Base-by-base conservation (phyloP, 2,797 vertebrate species). In the Hydrophis major region DNA sequence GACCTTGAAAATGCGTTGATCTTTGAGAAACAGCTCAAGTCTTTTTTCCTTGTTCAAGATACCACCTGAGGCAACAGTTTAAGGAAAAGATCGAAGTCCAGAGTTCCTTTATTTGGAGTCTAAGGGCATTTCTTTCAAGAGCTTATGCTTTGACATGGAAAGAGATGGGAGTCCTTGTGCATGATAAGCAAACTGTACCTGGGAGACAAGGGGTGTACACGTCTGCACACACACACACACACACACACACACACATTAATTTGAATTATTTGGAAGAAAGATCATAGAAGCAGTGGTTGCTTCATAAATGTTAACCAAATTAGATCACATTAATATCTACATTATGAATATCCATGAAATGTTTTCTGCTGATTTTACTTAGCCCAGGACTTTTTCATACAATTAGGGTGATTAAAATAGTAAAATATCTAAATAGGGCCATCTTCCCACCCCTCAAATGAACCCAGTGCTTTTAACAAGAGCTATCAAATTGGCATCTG, bases 1-100 rank as follows among this genome's bases (percentile, higher is more conserved):
- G 97, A 96, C 96, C 96, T 97, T 97, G 96, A 96, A 97, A 97
- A 95, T 89, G 94, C 95, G 95, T 96, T 97, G 96, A 95, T 96
- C 94, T 94, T 92, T 94, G 0, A 69, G 95, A 61, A 13, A 4
- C 91, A 78, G 94, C 0, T 92, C 83, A 89, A 94, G 93, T 93
- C 90, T 93, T 0, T 6, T 92, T 92, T 56, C 91, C 91, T 93
- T 90, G 90, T 93, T 83, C 61, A 55, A 95, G 93, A 42, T 0
- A 0, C 88, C 0, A 25, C 89, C 90, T 78, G 89, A 22, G 61
- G 92, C 92, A 61, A 12, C 57, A 12, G 47, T 69, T n/a, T 12
- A 18, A 93, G 56, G 60, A 28, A 63, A 92, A 92, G 91, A 94
- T 94, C 93, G 59, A 91, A 95, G 94, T 86, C 78, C 94, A 56